Evolutionary conservation across 1,140 invertebrate genomes (phyloP), one percentile per base, ranked within the genome.

Genomic region (Papilio machaon): DNA sequence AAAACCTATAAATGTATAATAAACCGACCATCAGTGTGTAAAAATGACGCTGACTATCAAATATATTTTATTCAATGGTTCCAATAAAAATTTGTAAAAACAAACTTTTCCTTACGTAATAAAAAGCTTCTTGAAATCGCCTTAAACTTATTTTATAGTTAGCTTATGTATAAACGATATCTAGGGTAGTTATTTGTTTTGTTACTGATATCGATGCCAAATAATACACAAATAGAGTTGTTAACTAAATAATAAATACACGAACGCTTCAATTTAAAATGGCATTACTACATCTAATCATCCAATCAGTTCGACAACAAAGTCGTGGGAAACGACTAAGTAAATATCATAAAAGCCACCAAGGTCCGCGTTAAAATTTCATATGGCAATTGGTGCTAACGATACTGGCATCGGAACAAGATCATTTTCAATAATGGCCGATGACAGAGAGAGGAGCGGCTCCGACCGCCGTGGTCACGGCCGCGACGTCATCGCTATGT

Each of bases 361-460:
- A 76, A 76, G 74, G 74, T 76, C 13, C 46, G 47, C 47, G 46
- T 76, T 76, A 52, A 76, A 76, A 76, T 76, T 76, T 76, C 46
- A 47, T 76, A 76, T 6, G n/a, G 74, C 46, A 76, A 76, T 52
- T 76, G 47, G 30, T 3, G 47, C 13, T 76, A 76, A 76, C 74
- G 47, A 58, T 23, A 19, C n/a, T 11, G 23, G n/a, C 80, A 83
- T 85, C 80, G 81, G 82, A 85, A 81, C 82, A 58, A 80, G 82
- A 85, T 83, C 82, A 82, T 85, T 85, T 82, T 81, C 80, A 79
- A 81, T 85, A 83, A 83, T 82, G 80, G 82, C 80, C 80, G 82
- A 78, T 85, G 82, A 85, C 84, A 81, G 74, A 78, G 83, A 82
- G 73, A 52, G 84, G 79, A 64, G 83, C 82, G 81, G 80, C 73